Base-by-base conservation (phyloP, 2,797 vertebrate species). In the Macroramphosus scolopax region DNA sequence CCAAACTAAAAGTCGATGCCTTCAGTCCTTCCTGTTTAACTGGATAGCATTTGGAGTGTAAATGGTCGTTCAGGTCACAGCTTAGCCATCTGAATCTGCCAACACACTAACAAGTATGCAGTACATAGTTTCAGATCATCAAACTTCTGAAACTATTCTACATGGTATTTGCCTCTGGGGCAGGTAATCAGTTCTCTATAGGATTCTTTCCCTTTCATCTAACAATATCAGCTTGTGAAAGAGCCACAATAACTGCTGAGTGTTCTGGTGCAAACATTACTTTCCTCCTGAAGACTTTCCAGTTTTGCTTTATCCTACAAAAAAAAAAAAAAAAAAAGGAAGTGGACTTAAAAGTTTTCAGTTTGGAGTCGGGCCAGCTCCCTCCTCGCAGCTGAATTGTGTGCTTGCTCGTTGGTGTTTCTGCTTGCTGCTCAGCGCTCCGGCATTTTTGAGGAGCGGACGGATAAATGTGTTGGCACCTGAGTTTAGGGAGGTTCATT, bases 311-410 rank as follows among this genome's bases (percentile, higher is more conserved):
- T 20, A 15, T 38, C 3, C n/a, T 14, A 0, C 3, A 8, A 33
- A 33, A 14, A 17, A 15, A 17, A 8, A 33, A 33, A 14, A 17
- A 15, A 17, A 11, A 13, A 9, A 17, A 17, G 28, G 6, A n/a
- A 3, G 1, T 16, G 3, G 8, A 20, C 8, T 26, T 30, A n/a
- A 6, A 32, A 10, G 11, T 47, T 78, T 44, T 64, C 46, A 53
- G 64, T 68, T 79, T 85, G 72, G 75, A 75, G 53, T 37, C 0
- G 30, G 74, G 41, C 55, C 59, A 43, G 39, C 60, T n/a, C 50
- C 57, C 31, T 73, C 30, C 52, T 64, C 28, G 2, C 25, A 12
- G 38, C 22, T 62, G 20, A 44, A 44, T 35, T 52, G 29, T 51
- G 28, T 6, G 49, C 53, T 58, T 77, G 54, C 5, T 61, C 73